phyloP scores from a whole-genome alignment of 2,888 invertebrate genomes.

The Nymphalis polychloros region DNA sequence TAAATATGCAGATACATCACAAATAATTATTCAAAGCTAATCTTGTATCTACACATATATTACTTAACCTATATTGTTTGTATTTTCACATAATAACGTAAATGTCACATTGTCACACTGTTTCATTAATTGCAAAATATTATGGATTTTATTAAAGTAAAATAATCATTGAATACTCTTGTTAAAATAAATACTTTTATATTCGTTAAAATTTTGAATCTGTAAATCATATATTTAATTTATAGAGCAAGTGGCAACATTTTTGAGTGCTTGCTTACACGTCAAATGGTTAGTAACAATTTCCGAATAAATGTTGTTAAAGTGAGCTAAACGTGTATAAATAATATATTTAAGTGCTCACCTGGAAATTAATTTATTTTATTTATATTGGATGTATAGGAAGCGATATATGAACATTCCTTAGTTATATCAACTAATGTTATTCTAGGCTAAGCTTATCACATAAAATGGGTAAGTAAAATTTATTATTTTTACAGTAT shows the following conservation, averaged over 20 bases:
- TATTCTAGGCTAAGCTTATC: constrained; percentile 62
- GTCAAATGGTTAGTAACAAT: constrained; percentile 46
- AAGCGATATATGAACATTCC: constrained; percentile 47
- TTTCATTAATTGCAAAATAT: too few species aligned
- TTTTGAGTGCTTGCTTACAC: constrained; percentile 46
- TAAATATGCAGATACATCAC: too few species aligned
- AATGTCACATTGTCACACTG: too few species aligned
- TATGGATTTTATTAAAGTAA: too few species aligned
- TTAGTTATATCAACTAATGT: constrained; percentile 64
- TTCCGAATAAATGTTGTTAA: constrained; percentile 43
- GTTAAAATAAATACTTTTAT: not conserved
- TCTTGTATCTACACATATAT: too few species aligned
- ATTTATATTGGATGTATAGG: constrained; percentile 37
- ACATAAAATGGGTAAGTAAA: constrained; percentile 70
- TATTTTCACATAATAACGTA: too few species aligned
- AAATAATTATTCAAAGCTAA: too few species aligned
- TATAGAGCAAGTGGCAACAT: constrained; percentile 32
- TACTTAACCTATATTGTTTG: too few species aligned
- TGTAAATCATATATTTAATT: not conserved
- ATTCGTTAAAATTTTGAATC: not conserved
- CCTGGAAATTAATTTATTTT: constrained; percentile 17
- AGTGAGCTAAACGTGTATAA: constrained; percentile 28
- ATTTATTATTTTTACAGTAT: constrained; percentile 34
- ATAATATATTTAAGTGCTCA: constrained; percentile 28
- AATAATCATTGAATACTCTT: too few species aligned